Conservation (phyloP, 2,113 vertebrate species). For the Poeciliopsis turrubarensis region DNA sequence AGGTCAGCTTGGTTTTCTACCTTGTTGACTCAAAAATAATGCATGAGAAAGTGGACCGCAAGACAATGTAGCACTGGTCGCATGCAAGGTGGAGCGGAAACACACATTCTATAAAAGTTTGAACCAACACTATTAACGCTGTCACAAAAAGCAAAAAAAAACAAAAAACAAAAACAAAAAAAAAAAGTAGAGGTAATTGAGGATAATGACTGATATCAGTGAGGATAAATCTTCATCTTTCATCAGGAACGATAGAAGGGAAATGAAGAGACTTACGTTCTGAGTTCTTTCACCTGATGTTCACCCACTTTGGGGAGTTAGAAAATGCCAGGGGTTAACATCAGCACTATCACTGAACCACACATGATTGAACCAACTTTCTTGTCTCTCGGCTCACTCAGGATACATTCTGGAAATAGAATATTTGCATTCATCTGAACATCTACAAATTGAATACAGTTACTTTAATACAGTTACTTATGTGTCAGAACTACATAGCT, state of each 20-base stretch:
- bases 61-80: constrained; percentile 31
- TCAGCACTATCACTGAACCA: constrained; percentile 50
- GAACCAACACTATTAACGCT: neutral
- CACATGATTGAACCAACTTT: constrained; percentile 36
- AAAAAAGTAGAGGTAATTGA: neutral
- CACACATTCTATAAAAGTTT: constrained; percentile 4
- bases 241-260: neutral
- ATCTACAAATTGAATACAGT: neutral
- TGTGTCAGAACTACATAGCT: neutral
- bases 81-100: neutral
- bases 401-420: neutral
- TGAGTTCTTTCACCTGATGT: constrained; percentile 44
- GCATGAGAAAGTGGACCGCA: constrained; percentile 48
- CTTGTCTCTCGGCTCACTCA: constrained; percentile 23
- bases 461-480: neutral
- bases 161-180: neutral
- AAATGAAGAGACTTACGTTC: neutral
- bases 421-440: neutral
- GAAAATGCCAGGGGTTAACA: constrained; percentile 46
- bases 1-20: constrained; percentile 64
- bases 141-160: neutral
- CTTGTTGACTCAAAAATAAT: constrained; percentile 49
- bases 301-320: constrained; percentile 50
- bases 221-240: neutral
- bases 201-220: neutral